Evolutionary conservation across 37 sponge, comb jelly and placozoan genomes (phyloP).

Genomic region (Bolinopsis microptera): DNA sequence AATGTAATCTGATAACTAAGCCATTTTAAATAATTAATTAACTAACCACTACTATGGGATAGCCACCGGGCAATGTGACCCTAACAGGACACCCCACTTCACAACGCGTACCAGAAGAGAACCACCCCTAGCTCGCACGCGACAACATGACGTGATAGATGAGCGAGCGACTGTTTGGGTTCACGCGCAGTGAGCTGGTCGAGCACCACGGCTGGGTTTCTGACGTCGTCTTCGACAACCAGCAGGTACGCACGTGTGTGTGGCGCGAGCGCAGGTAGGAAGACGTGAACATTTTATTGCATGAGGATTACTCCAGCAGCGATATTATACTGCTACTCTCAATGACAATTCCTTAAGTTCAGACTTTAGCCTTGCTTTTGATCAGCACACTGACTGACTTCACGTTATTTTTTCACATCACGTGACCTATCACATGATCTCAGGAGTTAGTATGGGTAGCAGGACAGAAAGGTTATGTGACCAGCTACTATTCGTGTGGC

Average conservation of each 20-base stretch:
- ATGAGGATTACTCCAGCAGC: too few species aligned
- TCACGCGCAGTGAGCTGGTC: slow-evolving; percentile 52
- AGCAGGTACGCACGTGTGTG: background rate
- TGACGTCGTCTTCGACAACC: slow-evolving; percentile 44
- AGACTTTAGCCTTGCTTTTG: too few species aligned
- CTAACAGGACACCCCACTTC: background rate
- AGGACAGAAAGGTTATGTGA: slow-evolving; percentile 64
- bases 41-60: too few species aligned
- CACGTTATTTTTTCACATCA: too few species aligned
- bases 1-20: too few species aligned
- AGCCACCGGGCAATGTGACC: background rate
- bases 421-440: too few species aligned
- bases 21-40: too few species aligned
- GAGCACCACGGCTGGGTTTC: slow-evolving; percentile 4
- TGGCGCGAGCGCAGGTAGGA: too few species aligned
- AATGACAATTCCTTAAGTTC: too few species aligned
- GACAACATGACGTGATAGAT: background rate
- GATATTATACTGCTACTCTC: too few species aligned
- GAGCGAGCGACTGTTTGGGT: slow-evolving; percentile 50
- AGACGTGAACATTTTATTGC: too few species aligned
- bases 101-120: background rate
- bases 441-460: slow-evolving; percentile 56
- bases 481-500: slow-evolving; percentile 64
- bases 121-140: background rate
- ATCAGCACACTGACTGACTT: too few species aligned